Evolutionary conservation across 1,140 invertebrate species (phyloP), one percentile per base, ranked within the genome.

Genomic region (Nasonia longicornis): DNA sequence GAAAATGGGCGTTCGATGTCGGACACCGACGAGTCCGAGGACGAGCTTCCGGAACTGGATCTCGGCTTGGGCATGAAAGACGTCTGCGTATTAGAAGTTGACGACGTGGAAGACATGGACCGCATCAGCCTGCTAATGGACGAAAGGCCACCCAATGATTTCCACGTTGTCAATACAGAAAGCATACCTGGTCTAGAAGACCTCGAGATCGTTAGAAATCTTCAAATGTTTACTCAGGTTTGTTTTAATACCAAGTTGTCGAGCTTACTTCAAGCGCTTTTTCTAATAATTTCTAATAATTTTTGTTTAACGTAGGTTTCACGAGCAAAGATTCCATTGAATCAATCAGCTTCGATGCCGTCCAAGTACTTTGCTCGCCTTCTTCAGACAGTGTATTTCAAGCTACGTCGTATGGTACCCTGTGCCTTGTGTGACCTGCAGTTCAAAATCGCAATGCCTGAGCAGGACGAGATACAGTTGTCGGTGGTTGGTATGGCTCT

Each of bases 381-480:
- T 42, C 88, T 95, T 12, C 80, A 97, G 93, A 95, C 94, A 77
- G 93, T 98, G 35, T 97, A 94, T 88, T 97, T 97, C 84, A 97
- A 97, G 90, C 89, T 97, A 48, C 93, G 96, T 66, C 92, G 95
- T 67, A 94, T 97, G 93, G 93, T 94, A 42, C 97, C 97, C 0
- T 97, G 96, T 89, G 94, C 95, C 77, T 89, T 98, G 14, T 94
- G 94, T 84, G 94, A 96, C 88, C 86, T 98, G 29, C 93, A 94
- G 83, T 97, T 97, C 87, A 92, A 94, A 86, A 92, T 97, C 7
- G 95, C 96, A 84, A 89, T 97, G 81, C 95, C 96, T 0, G 96
- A 97, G 87, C 93, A 94, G 91, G 97, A 98, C 88, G 97, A 98
- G 91, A 94, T 98, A 82, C 97, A 98, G 89, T 91, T 98, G 64